Evolutionary conservation across 1,140 invertebrate genomes (phyloP), one percentile per base, ranked within the genome.

Genomic region (Drosophila watanabei): DNA sequence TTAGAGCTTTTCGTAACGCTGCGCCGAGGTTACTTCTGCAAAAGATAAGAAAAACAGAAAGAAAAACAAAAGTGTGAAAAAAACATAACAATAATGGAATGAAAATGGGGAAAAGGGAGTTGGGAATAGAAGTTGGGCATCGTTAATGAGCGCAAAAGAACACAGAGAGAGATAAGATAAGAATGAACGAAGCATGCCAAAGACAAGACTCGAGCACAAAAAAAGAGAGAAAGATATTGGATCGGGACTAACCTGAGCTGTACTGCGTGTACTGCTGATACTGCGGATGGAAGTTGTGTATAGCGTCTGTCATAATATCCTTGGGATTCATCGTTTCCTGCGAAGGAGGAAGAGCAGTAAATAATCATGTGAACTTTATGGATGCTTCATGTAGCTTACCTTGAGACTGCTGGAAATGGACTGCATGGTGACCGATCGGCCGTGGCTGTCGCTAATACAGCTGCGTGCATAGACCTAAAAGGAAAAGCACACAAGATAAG

Each of bases 271-370:
- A 99, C 93, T 99, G 99, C 94, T 99, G 98, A 94, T 99, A 99
- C 91, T 99, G 98, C 33, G 99, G 99, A 95, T 99, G 99, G 95
- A 99, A 99, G 95, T 99, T 99, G 94, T 99, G 99, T 94, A 99
- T 99, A 92, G 99, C 99, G 95, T 99, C 99, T 91, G 98, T 99
- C 98, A 99, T 99, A 93, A 99, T 99, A 94, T 99, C 99, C 94
- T 99, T 98, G 46, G 99, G 99, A 95, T 99, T 99, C 98, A 99
- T 99, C 7, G 99, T 99, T 96, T 99, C 99, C 97, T 98, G 93
- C 0, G 94, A 18, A 1, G 20, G 1, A 94, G 82, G 58, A 7
- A 69, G 0, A 30, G 3, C 2, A 14, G 28, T n/a, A n/a, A 33
- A 0, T 28, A 0, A 32, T 35, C 2, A 43, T 10, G 5, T 0